Base-by-base conservation (phyloP, 2,113 vertebrate species). In the Saccopteryx bilineata region DNA sequence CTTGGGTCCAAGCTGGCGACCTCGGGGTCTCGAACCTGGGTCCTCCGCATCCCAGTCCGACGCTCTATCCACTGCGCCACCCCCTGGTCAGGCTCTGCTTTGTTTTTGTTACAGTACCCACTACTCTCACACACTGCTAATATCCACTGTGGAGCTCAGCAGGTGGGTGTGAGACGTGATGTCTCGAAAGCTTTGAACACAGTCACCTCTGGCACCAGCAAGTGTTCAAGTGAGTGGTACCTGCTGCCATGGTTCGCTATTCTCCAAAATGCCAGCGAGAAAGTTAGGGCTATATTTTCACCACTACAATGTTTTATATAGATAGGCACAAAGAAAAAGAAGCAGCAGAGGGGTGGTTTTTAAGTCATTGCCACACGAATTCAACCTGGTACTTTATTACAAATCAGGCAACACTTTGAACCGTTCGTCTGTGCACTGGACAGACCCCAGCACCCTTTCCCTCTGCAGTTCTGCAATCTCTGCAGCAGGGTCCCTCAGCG, bases 261-360 rank as follows among this genome's bases (percentile, higher is more conserved):
- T 63, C 63, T 80, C 61, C 66, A 24, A 31, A 93, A 56, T 60
- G 15, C 33, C 66, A 66, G 9, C 9, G n/a, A 91, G 69, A 60
- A 92, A 81, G 68, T 60, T 1, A 39, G 14, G 50, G 9, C 21
- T 76, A 1, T 52, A 23, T 66, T 50, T 76, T 68, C 66, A 1
- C n/a, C 33, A 66, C 63, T 56, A 26, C 26, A 87, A 65, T n/a
- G 8, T 17, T 52, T 87, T 69, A 63, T 79, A 56, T 54, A 71
- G 46, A 72, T 58, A 71, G 46, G 60, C 39, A 76, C 87, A 69
- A 5, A n/a, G 31, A 96, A 61, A 56, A n/a, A 89, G 58, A 69
- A 91, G 86, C 69, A 68, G 21, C 1, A 1, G 2, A 0, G 48
- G 5, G 15, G 19, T 46, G 28, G 10, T 69, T 79, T 75, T 46